Base-by-base conservation (phyloP, 2,113 vertebrate genomes). In the Alectura lathami region DNA sequence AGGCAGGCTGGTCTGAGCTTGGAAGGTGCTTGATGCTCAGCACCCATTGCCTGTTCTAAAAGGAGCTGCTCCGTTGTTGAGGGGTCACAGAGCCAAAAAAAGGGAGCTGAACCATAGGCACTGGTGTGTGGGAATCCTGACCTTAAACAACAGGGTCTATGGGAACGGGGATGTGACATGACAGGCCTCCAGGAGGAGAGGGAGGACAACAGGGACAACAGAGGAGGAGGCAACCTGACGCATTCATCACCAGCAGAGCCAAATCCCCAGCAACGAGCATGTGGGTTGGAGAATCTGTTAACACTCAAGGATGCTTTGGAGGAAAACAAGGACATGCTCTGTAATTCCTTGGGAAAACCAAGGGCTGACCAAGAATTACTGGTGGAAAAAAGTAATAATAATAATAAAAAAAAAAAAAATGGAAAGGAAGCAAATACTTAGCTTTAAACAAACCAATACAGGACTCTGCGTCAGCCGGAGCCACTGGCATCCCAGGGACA, bases 291-390 rank as follows among this genome's bases (percentile, higher is more conserved):
- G 45, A 40, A 45, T 66, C 73, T 60, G 56, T 27, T 51, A 62
- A 51, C 21, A 11, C 36, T 48, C 13, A 9, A 54, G 40, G 82
- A 73, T 62, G 62, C 9, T 67, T 43, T 67, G 34, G 29, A 80
- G 64, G 42, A 90, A 93, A 88, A 67, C 20, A 88, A 74, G 76
- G 73, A 67, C 45, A 43, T 1, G 6, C 4, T 83, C 54, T 80
- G 27, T 38, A 66, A 72, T 51, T 83, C 76, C 72, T 86, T n/a
- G 18, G 26, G 42, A 92, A 96, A 51, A 45, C 67, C 38, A 32
- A 38, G 8, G 23, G 51, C 42, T 70, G 59, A 56, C 40, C 1
- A 7, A 80, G 72, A 50, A 69, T 83, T 63, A 23, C n/a, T 38
- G 57, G 22, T 5, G n/a, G 13, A 18, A 48, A 38, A 29, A 42